These are phyloP conservation scores for Catocala nupta DNA, from an alignment of 2,888 invertebrate genomes.

Conservation along the genomic window DNA sequence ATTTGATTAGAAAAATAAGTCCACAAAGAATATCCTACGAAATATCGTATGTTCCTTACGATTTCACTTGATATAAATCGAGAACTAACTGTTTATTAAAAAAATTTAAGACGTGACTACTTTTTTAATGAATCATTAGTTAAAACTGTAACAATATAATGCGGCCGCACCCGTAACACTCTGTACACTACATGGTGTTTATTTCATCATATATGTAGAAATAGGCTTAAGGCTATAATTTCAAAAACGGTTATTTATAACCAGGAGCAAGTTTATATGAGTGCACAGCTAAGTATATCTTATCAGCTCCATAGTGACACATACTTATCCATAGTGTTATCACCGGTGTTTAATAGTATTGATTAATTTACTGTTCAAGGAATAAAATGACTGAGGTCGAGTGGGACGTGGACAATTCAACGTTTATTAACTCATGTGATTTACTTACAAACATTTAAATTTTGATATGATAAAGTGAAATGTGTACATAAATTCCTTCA, in stretches of 20 bases:
- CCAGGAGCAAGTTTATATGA: neutral
- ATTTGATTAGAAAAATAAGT: too few relatives aligned
- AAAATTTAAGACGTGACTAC: too few relatives aligned
- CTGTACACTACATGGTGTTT: neutral
- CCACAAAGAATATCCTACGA: too few relatives aligned
- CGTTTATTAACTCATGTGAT: conserved; percentile 6
- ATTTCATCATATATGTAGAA: neutral
- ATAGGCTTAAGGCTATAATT: neutral
- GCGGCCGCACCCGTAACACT: too few relatives aligned
- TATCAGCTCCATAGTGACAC: neutral
- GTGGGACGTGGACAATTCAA: neutral
- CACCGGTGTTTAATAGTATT: conserved; percentile 3
- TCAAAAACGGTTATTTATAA: neutral
- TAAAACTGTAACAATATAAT: too few relatives aligned
- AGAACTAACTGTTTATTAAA: too few relatives aligned
- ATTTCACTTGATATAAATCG: too few relatives aligned
- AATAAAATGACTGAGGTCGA: conserved; percentile 10
- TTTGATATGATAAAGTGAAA: conserved; percentile 15
- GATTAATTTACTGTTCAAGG: conserved; percentile 12
- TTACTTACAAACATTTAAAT: conserved; percentile 6
- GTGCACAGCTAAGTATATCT: conserved; percentile 2
- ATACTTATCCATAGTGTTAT: conserved; percentile 3
- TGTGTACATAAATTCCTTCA: conserved; percentile 19
- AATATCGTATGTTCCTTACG: too few relatives aligned
- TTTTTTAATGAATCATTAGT: too few relatives aligned